Evolutionary conservation across 2,888 invertebrate species (phyloP), one percentile per base, ranked within the genome.

Genomic region (Sarcophaga carnaria): DNA sequence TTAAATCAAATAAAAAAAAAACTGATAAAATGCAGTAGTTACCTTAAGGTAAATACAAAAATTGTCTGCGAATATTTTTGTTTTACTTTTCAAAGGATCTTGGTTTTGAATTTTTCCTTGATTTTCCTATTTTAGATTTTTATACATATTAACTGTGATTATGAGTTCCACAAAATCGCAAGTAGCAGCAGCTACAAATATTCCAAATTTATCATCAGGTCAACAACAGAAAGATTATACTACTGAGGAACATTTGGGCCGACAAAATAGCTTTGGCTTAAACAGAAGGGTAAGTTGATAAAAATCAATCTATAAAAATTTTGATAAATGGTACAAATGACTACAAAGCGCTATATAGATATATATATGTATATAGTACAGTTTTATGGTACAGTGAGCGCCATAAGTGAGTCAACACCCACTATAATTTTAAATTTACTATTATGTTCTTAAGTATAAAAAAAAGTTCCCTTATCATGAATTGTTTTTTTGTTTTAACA

Each of bases 91-190:
- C 8, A 47, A 69, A 49, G 6, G 4, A 62, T 60, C 54, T 54
- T 70, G 20, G 37, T 27, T 74, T 67, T 69, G 17, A 62, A 54
- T 54, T 54, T 54, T 54, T 54, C 17, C 14, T 14, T 54, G 54
- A 14, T 14, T 17, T 54, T 83, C 88, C 76, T 67, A 75, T 86
- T 66, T 20, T 89, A 93, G 91, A 91, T 90, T 90, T 91, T 90
- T 74, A 77, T 90, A 91, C 89, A 90, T 54, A 54, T 90, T 90
- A 91, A 90, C 92, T 92, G 92, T 93, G 93, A 93, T 93, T 93
- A 93, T 93, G 93, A 93, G 93, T 93, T 93, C 93, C 91, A 92
- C 92, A 89, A 93, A 93, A 91, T 92, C 93, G 89, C 93, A 93
- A 92, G 91, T 93, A 90, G 93, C 93, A 89, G 91, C 93, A 89